A percentile compares a stretch with the other conserved stretches of the same genome.
Evolutionary conservation across 2,888 invertebrate species (phyloP).

Genomic region (Epinotia brunnichana): DNA sequence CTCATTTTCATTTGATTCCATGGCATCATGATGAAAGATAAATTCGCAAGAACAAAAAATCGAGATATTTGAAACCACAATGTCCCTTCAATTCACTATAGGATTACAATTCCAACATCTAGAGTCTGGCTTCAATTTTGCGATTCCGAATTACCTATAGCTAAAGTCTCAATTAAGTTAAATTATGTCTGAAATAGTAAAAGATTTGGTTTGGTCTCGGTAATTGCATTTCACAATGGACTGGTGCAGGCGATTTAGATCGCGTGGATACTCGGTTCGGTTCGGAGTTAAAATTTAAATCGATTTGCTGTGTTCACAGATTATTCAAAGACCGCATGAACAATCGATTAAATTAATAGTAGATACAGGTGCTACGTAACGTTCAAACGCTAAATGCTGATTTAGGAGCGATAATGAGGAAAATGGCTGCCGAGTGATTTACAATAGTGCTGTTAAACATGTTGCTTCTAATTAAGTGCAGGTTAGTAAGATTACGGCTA

Average conservation of each 20-base stretch:
- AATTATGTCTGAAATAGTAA: conserved; percentile 30
- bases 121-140: conserved; percentile 23
- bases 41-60: conserved; percentile 2
- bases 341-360: conserved; percentile 2
- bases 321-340: conserved; percentile 3
- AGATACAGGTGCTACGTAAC: not conserved
- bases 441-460: too few species aligned
- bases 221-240: conserved; percentile 36
- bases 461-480: too few species aligned
- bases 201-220: conserved; percentile 25
- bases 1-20: conserved; percentile 12
- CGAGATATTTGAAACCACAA: not conserved
- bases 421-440: too few species aligned
- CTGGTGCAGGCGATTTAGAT: conserved; percentile 22
- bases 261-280: conserved; percentile 18
- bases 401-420: too few species aligned
- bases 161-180: conserved; percentile 24
- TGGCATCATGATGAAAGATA: conserved; percentile 14
- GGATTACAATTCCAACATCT: conserved; percentile 17
- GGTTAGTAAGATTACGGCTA: too few species aligned
- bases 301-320: conserved; percentile 27
- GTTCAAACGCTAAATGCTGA: not conserved
- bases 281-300: conserved; percentile 31
- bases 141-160: conserved; percentile 14
- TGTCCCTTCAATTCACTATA: not conserved